These are phyloP conservation scores for Nothoprocta perdicaria DNA, from an alignment of 2,113 vertebrate species.

Conservation along the genomic window DNA sequence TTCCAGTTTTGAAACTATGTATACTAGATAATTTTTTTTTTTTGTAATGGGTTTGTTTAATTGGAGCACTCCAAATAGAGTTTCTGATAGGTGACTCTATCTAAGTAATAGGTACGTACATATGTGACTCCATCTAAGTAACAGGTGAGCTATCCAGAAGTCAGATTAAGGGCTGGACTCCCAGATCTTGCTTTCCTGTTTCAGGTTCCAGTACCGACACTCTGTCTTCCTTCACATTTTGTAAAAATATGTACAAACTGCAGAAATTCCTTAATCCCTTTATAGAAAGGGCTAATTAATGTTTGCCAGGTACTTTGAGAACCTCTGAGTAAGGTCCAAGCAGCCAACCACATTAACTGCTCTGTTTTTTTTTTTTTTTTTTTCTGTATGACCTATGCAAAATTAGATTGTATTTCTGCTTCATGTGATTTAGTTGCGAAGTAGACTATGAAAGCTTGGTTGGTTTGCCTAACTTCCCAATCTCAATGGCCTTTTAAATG, in stretches of 20 bases:
- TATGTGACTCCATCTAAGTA: neutral
- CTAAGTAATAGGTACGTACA: neutral
- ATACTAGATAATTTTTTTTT: neutral
- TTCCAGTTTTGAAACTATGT: neutral
- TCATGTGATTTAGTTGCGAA: constrained; percentile 2
- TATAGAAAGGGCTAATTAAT: neutral
- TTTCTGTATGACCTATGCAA: neutral
- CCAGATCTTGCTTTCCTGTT: neutral
- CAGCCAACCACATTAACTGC: neutral
- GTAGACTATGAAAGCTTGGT: neutral
- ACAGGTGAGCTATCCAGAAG: neutral
- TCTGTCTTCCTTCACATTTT: neutral
- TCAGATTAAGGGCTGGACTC: neutral
- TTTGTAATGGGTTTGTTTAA: neutral
- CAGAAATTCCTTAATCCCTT: neutral
- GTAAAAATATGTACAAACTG: neutral
- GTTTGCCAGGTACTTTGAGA: neutral
- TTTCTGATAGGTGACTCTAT: neutral
- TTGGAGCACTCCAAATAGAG: neutral
- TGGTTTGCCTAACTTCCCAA: neutral
- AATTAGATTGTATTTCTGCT: neutral
- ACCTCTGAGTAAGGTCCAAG: neutral
- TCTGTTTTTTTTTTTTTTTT: neutral
- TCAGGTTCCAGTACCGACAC: neutral
- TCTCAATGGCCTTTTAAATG: constrained; percentile 5